A percentile compares a stretch with the other conserved stretches of the same genome.
phyloP scores from a whole-genome alignment of 2,888 invertebrate species.

The Crioceris asparagi region DNA sequence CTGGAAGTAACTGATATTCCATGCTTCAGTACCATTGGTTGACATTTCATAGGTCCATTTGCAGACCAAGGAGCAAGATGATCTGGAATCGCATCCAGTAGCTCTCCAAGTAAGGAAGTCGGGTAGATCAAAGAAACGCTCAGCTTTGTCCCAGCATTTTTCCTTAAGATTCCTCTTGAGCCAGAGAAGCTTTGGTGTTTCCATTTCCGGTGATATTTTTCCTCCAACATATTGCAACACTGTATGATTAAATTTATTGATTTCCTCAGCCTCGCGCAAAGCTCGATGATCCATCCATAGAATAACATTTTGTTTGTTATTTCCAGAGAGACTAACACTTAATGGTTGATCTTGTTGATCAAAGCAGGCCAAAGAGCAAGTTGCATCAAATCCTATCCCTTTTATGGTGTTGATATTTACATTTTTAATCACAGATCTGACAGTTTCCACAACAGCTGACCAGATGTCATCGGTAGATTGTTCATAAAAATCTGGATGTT shows the following conservation, averaged over 20 bases:
- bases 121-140: constrained; percentile 80
- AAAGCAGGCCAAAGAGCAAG: constrained; percentile 81
- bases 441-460: constrained; percentile 58
- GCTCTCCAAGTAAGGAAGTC: constrained; percentile 92
- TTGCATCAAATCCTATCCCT: constrained; percentile 92
- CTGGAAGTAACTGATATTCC: constrained; percentile 64
- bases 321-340: constrained; percentile 56
- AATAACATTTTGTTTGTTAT: constrained; percentile 68
- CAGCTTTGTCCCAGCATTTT: constrained; percentile 57
- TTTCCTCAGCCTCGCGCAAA: constrained; percentile 62
- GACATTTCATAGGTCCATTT: constrained; percentile 85
- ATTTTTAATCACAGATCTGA: constrained; percentile 40
- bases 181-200: constrained; percentile 91
- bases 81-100: constrained; percentile 66
- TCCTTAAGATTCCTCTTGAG: constrained; percentile 60
- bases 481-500: constrained; percentile 64
- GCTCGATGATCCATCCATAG: constrained; percentile 93
- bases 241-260: constrained; percentile 65
- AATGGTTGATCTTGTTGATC: constrained; percentile 59
- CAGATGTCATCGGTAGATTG: constrained; percentile 89
- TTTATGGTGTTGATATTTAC: constrained; percentile 47
- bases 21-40: constrained; percentile 45
- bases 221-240: constrained; percentile 83
- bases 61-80: constrained; percentile 84
- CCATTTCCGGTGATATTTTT: constrained; percentile 92